Evolutionary conservation across 2,888 invertebrate genomes (phyloP).

Genomic region (Brachypalpus laphriformis): DNA sequence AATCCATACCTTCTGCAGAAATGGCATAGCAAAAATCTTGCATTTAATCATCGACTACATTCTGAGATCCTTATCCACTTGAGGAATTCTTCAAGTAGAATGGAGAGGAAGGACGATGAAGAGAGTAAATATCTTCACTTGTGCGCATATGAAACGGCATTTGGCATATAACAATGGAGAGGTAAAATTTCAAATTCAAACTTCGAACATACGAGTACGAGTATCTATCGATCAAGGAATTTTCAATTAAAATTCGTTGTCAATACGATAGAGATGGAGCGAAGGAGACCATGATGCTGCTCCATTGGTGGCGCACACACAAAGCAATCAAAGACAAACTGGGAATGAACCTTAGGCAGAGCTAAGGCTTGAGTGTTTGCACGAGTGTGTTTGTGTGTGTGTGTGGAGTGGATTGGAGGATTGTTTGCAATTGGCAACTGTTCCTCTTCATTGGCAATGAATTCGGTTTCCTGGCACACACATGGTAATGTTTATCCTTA

Average conservation of each 20-base stretch:
- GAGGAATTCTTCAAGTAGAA: conserved; percentile 15
- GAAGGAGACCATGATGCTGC: not conserved
- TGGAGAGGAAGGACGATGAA: not conserved
- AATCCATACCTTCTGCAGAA: not conserved
- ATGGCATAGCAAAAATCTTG: not conserved
- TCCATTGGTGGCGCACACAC: not conserved
- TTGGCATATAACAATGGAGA: not conserved
- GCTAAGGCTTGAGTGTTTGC: no score
- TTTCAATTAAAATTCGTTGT: conserved; percentile 43
- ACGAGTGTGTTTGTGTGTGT: not conserved
- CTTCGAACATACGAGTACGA: not conserved
- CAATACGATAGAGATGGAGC: not conserved
- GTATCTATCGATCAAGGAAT: conserved; percentile 36
- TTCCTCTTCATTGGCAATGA: conserved; percentile 34
- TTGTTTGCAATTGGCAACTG: conserved; percentile 38
- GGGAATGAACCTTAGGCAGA: conserved; percentile 7
- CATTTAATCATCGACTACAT: conserved; percentile 7
- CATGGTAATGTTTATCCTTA: conserved; percentile 28
- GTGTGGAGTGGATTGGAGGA: not conserved
- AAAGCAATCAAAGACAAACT: conserved; percentile 24
- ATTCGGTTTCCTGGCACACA: conserved; percentile 4
- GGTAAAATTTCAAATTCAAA: conserved; percentile 35
- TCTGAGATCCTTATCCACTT: conserved; percentile 27
- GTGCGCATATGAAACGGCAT: not conserved
- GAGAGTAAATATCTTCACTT: not conserved